Percentiles rank a stretch among this genome's conserved stretches.
Evolutionary conservation across 2,113 vertebrate genomes (phyloP).

Genomic region (Glaucidium brasilianum): DNA sequence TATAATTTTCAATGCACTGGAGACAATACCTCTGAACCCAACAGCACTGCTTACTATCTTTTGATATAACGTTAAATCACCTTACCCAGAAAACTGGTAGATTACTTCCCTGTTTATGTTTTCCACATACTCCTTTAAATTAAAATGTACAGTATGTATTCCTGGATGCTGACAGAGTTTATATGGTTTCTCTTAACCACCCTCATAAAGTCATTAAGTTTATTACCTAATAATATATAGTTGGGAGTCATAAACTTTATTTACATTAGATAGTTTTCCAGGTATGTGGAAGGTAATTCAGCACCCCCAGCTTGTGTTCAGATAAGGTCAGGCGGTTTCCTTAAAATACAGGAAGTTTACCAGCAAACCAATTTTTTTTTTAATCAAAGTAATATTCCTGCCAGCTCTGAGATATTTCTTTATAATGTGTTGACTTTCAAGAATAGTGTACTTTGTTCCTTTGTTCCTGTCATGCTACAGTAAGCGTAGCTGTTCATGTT

Average conservation of each 20-base stretch:
- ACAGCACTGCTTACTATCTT: neutral
- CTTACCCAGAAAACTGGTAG: neutral
- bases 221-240: neutral
- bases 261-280: neutral
- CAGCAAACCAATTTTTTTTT: neutral
- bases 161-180: neutral
- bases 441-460: conserved; percentile 11
- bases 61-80: neutral
- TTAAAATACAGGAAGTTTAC: neutral
- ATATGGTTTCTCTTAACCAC: neutral
- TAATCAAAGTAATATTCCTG: neutral
- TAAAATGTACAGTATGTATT: neutral
- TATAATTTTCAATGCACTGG: neutral
- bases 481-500: neutral
- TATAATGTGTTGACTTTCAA: neutral
- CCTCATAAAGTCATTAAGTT: conserved; percentile 23
- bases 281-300: neutral
- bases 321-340: neutral
- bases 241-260: neutral
- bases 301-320: neutral
- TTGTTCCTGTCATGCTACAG: neutral
- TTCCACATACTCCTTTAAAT: neutral
- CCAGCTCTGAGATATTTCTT: neutral
- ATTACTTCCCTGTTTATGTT: neutral
- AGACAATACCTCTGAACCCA: neutral